Evolutionary conservation across 2,113 vertebrate species (phyloP).

Genomic region (Lota lota): DNA sequence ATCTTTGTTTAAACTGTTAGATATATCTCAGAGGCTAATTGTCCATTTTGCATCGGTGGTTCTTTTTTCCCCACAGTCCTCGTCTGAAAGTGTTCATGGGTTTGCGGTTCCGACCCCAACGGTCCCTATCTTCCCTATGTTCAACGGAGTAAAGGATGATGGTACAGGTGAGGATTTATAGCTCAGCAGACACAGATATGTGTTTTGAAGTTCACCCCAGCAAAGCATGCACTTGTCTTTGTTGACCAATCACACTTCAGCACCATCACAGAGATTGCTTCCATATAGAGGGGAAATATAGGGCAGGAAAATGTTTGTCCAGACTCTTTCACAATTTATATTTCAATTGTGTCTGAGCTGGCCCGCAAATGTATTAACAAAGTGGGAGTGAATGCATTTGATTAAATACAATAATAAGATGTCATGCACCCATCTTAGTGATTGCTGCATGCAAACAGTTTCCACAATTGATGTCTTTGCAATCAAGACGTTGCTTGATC

Average conservation of each 20-base stretch:
- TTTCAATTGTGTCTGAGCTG: slow-evolving; percentile 19
- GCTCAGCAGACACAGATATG: slow-evolving; percentile 8
- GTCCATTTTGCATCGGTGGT: slow-evolving; percentile 9
- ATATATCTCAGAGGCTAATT: not conserved
- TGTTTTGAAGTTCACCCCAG: slow-evolving; percentile 19
- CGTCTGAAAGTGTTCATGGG: slow-evolving; percentile 61
- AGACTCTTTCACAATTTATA: slow-evolving; percentile 41
- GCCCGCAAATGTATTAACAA: slow-evolving; percentile 26
- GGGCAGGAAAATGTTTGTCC: slow-evolving; percentile 51
- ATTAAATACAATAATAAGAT: too few species aligned
- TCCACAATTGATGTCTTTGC: too few species aligned
- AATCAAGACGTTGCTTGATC: too few species aligned
- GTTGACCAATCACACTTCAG: not conserved
- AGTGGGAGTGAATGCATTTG: slow-evolving; percentile 36
- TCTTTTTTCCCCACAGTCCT: slow-evolving; percentile 40
- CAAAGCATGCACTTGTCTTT: too few species aligned
- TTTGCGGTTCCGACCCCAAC: slow-evolving; percentile 74
- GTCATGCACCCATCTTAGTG: too few species aligned
- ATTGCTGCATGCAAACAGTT: too few species aligned
- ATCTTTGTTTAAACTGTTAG: too few species aligned
- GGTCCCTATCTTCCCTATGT: slow-evolving; percentile 61
- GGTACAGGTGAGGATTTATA: slow-evolving; percentile 57
- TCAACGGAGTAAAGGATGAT: slow-evolving; percentile 50
- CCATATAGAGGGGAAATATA: slow-evolving; percentile 17
- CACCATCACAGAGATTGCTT: slow-evolving; percentile 12